These are phyloP conservation scores for Styela plicata DNA, from an alignment of 23 tunicate genomes.

Conservation along the genomic window DNA sequence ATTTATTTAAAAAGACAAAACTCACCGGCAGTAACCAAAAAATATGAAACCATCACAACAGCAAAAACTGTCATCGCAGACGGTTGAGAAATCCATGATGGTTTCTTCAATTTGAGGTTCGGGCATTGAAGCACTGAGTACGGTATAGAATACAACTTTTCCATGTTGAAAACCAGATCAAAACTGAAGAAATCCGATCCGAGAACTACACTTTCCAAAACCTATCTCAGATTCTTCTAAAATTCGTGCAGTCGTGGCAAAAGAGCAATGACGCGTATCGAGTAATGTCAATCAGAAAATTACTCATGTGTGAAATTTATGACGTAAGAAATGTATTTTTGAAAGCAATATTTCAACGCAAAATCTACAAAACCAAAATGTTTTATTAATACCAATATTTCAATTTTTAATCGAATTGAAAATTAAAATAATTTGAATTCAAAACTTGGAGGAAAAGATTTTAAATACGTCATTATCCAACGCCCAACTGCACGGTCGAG, in stretches of 20 bases:
- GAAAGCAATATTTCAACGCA: too few species aligned
- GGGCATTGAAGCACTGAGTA: conserved; percentile 69
- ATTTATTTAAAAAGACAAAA: too few species aligned
- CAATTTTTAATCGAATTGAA: too few species aligned
- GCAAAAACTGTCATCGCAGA: conserved; percentile 77
- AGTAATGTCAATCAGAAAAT: neutral
- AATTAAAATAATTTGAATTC: too few species aligned
- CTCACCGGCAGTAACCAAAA: conserved; percentile 86
- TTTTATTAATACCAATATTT: too few species aligned
- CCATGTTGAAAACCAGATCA: conserved; percentile 31
- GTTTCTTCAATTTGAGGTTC: conserved; percentile 75
- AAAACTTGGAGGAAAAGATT: too few species aligned
- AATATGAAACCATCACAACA: conserved; percentile 74
- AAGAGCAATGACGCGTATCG: neutral
- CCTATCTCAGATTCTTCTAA: neutral
- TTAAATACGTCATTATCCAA: too few species aligned
- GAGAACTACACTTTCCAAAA: neutral
- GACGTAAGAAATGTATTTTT: too few species aligned
- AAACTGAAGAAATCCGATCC: neutral
- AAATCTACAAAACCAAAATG: too few species aligned
- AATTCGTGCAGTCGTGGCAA: neutral
- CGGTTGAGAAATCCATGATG: conserved; percentile 71
- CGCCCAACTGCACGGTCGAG: neutral
- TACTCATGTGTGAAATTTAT: neutral
- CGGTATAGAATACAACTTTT: conserved; percentile 34